Conservation (phyloP, 1,140 invertebrate genomes). For the Drosophila suzukii region DNA sequence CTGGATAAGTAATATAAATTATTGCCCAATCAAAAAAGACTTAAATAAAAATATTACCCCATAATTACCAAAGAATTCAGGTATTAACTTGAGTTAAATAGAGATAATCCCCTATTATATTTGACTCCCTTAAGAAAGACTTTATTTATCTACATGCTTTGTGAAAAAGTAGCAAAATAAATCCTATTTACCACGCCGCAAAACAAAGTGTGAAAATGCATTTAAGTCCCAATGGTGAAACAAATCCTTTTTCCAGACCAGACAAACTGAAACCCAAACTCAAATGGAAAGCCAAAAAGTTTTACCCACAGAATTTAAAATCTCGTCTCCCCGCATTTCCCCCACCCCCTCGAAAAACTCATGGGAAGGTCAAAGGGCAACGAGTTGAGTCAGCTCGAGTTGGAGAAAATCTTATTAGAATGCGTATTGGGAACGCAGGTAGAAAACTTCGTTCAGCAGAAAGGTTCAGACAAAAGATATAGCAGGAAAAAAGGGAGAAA, state of each 20-base stretch:
- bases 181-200: background rate
- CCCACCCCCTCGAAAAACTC: background rate
- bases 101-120: background rate
- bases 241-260: slow-evolving; percentile 28
- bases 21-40: background rate
- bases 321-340: background rate
- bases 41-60: too few relatives aligned
- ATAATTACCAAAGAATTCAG: too few relatives aligned
- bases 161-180: slow-evolving; percentile 2
- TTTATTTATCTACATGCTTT: slow-evolving; percentile 1
- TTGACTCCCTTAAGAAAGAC: background rate
- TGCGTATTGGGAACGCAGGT: slow-evolving; percentile 59
- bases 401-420: slow-evolving; percentile 76
- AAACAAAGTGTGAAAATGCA: slow-evolving; percentile 19
- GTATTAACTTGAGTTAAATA: too few relatives aligned
- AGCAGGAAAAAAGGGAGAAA: background rate
- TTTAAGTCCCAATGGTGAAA: slow-evolving; percentile 7
- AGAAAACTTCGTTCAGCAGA: slow-evolving; percentile 50
- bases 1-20: background rate
- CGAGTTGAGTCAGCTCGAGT: slow-evolving; percentile 42
- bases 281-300: slow-evolving; percentile 31
- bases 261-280: slow-evolving; percentile 21
- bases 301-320: slow-evolving; percentile 24
- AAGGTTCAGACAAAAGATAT: slow-evolving; percentile 28
- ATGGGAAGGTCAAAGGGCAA: slow-evolving; percentile 40